Evolutionary conservation across 2,888 invertebrate genomes (phyloP).

Genomic region (Cheilosia vernalis): DNA sequence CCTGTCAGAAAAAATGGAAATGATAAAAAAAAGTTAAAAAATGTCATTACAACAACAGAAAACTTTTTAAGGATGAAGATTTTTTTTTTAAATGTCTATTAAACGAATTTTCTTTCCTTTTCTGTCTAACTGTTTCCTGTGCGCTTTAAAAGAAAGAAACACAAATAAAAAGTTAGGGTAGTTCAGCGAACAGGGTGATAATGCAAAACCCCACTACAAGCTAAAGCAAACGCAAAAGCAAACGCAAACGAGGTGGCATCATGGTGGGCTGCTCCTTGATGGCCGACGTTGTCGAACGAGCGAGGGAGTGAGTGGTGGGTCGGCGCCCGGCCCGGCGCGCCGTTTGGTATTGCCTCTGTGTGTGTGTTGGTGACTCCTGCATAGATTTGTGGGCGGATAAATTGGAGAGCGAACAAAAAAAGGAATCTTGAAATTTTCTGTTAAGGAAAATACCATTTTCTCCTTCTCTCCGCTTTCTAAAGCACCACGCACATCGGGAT

Average conservation of each 20-base stretch:
- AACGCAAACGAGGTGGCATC: slow-evolving; percentile 20
- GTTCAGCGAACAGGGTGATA: slow-evolving; percentile 61
- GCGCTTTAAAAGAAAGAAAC: slow-evolving; percentile 42
- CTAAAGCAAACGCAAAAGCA: slow-evolving; percentile 24
- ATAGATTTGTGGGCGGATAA: slow-evolving; percentile 74
- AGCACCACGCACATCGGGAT: slow-evolving; percentile 15
- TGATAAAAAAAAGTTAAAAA: slow-evolving; percentile 2
- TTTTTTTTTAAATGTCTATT: slow-evolving; percentile 65
- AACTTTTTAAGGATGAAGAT: slow-evolving; percentile 59
- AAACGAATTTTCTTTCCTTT: slow-evolving; percentile 63
- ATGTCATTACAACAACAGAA: slow-evolving; percentile 66
- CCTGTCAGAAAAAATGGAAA: slow-evolving; percentile 12
- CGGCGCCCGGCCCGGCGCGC: slow-evolving; percentile 31
- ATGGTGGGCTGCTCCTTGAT: slow-evolving; percentile 74
- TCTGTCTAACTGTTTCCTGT: slow-evolving; percentile 48
- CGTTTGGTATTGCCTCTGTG: slow-evolving; percentile 23
- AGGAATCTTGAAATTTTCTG: slow-evolving; percentile 60
- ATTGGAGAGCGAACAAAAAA: slow-evolving; percentile 55
- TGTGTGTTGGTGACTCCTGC: slow-evolving; percentile 44
- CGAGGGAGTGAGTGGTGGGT: slow-evolving; percentile 51
- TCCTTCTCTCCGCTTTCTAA: slow-evolving; percentile 48
- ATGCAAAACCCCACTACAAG: slow-evolving; percentile 62
- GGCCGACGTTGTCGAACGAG: slow-evolving; percentile 32
- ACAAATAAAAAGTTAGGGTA: slow-evolving; percentile 57
- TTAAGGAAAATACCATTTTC: slow-evolving; percentile 67